A percentile compares a stretch with the other conserved stretches of the same genome.
These are phyloP conservation scores for Toxostoma redivivum DNA, from an alignment of 2,113 vertebrate species.

Conservation along the genomic window DNA sequence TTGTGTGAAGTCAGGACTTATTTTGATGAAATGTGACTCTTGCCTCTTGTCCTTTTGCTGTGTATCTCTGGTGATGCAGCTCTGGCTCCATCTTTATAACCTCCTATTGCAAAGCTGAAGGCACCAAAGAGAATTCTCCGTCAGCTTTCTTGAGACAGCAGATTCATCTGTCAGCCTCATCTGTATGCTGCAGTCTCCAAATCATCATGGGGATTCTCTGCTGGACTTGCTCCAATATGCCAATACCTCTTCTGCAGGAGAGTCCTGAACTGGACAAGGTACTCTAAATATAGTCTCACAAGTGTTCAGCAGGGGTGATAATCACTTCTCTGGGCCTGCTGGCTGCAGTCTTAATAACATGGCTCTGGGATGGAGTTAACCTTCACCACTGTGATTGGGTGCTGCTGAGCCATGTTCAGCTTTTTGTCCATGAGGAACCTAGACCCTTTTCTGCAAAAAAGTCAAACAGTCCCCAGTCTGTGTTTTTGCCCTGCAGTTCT, in stretches of 20 bases:
- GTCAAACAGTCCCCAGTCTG: not conserved
- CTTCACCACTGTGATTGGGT: not conserved
- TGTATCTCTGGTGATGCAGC: not conserved
- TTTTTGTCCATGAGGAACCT: not conserved
- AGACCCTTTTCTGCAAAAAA: not conserved
- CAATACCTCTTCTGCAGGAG: not conserved
- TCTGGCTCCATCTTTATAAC: not conserved
- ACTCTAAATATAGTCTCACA: not conserved
- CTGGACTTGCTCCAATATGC: not conserved
- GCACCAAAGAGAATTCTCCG: not conserved
- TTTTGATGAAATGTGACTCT: not conserved
- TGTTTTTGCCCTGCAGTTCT: not conserved
- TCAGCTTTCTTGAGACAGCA: not conserved
- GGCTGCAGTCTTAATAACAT: not conserved
- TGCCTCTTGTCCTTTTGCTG: not conserved
- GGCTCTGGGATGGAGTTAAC: not conserved
- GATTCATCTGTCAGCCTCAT: not conserved
- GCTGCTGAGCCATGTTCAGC: not conserved
- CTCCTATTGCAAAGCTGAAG: not conserved
- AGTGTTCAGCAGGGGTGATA: not conserved
- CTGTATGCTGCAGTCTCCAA: not conserved
- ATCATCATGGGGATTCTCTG: not conserved
- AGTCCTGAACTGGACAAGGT: not conserved
- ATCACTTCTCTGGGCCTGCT: not conserved
- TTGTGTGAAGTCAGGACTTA: not conserved